Evolutionary conservation across 2,797 vertebrate genomes (phyloP).

Genomic region (Heterohyrax brucei): DNA sequence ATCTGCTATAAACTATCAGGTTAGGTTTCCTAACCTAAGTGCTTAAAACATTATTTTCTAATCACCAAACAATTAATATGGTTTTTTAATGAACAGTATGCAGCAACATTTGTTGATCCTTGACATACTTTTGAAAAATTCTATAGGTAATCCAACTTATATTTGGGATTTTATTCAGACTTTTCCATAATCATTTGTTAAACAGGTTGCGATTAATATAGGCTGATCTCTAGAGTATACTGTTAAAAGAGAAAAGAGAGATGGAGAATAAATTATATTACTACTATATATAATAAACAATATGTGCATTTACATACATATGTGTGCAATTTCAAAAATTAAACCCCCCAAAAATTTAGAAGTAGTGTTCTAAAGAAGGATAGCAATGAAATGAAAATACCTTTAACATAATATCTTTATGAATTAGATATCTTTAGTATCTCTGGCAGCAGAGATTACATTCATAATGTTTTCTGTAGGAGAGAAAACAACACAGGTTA

Average conservation of each 20-base stretch:
- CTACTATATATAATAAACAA: neutral
- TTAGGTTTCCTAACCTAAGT: neutral
- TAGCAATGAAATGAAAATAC: neutral
- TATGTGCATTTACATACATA: neutral
- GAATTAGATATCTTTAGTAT: too few relatives aligned
- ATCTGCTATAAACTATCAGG: neutral
- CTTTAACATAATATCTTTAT: too few relatives aligned
- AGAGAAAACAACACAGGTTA: neutral
- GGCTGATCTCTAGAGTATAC: neutral
- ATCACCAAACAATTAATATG: neutral
- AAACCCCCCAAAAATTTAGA: neutral
- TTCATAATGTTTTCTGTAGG: neutral
- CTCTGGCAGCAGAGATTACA: neutral
- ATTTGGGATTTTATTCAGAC: neutral
- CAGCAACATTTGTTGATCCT: neutral
- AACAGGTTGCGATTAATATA: neutral
- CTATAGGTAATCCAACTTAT: conserved; percentile 23
- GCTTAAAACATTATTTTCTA: neutral
- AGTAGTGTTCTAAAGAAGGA: neutral
- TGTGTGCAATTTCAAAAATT: neutral
- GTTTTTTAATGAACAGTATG: neutral
- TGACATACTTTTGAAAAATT: conserved; percentile 8
- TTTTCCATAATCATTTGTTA: neutral
- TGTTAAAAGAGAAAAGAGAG: neutral
- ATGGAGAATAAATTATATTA: neutral